Evolutionary conservation across 2,888 invertebrate species (phyloP), one percentile per base, ranked within the genome.

Genomic region (Napeogenes sylphis): DNA sequence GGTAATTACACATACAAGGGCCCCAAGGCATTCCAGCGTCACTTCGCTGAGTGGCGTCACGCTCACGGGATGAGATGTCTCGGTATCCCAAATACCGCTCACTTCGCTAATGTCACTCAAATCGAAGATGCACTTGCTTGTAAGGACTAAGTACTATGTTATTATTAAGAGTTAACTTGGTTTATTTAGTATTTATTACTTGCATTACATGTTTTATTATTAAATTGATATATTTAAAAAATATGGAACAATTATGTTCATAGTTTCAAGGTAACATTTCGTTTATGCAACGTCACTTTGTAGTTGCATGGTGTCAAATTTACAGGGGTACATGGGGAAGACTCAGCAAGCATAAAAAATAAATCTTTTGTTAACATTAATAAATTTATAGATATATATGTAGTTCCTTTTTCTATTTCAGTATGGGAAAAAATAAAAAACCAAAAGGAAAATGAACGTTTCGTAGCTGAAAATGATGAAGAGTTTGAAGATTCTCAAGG

Each of bases 31-130:
- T 99, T 99, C 87, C 99, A 99, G 84, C 92, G 99, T 56, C 99
- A 99, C 87, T 99, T 99, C 91, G 98, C 99, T 0, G 96, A 96
- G 81, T 96, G 96, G 96, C 89, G 95, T 33, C 96, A 96, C 76
- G 95, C 96, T 12, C 96, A 96, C 82, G 99, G 99, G 45, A 99
- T 99, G 99, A 92, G 99, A 32, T 99, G 99, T 81, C 92, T 99
- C 14, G 99, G 99, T 5, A 99, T 99, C 73, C 99, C 99, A 0
- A 99, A 99, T 84, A 99, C 99, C 0, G 99, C 99, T 0, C 99
- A 99, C 90, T 99, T 99, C 90, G 99, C 99, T 0, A 99, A 99
- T 84, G 99, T 99, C 46, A 99, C 99, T 0, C 97, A 98, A 81
- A 99, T 99, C 74, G 99, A 99, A 84, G 99, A 99, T 84, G 99